Conservation (phyloP, 2,113 vertebrate genomes). For the Perca fluviatilis region DNA sequence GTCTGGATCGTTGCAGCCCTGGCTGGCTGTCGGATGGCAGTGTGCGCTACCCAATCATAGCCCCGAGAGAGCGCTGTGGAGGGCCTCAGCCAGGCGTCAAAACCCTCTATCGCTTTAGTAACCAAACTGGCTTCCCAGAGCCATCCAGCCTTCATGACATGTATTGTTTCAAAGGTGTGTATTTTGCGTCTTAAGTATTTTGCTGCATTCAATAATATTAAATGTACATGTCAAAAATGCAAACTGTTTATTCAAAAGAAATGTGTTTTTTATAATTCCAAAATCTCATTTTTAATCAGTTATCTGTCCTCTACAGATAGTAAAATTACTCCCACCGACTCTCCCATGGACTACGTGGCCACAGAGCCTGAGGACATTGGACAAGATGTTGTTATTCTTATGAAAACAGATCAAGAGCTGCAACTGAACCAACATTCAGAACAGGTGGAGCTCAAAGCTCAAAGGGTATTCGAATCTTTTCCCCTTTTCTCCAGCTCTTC, state of each 20-base stretch:
- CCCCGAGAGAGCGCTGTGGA: slow-evolving; percentile 91
- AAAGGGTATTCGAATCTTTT: slow-evolving; percentile 91
- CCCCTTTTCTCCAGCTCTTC: slow-evolving; percentile 55
- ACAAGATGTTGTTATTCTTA: slow-evolving; percentile 87
- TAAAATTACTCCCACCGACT: slow-evolving; percentile 72
- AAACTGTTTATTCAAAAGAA: background rate
- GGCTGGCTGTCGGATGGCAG: slow-evolving; percentile 96
- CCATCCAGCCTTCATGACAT: slow-evolving; percentile 88
- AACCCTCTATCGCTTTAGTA: slow-evolving; percentile 92
- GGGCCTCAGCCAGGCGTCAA: slow-evolving; percentile 91
- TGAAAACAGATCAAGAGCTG: slow-evolving; percentile 88
- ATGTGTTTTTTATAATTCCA: background rate
- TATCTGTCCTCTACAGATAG: slow-evolving; percentile 60
- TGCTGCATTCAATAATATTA: background rate
- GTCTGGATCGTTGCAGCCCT: slow-evolving; percentile 92
- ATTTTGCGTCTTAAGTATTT: background rate
- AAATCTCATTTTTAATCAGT: slow-evolving; percentile 1
- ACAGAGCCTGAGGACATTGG: slow-evolving; percentile 79
- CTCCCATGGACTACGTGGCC: slow-evolving; percentile 69
- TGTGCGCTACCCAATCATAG: slow-evolving; percentile 95
- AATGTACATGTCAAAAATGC: background rate
- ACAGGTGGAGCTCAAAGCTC: slow-evolving; percentile 87
- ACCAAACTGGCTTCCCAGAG: slow-evolving; percentile 96
- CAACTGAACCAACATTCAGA: slow-evolving; percentile 79
- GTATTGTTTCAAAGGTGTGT: slow-evolving; percentile 93